These are phyloP conservation scores for Dimorphilus gyrociliatus DNA, from an alignment of 2,888 invertebrate species.

Conservation along the genomic window DNA sequence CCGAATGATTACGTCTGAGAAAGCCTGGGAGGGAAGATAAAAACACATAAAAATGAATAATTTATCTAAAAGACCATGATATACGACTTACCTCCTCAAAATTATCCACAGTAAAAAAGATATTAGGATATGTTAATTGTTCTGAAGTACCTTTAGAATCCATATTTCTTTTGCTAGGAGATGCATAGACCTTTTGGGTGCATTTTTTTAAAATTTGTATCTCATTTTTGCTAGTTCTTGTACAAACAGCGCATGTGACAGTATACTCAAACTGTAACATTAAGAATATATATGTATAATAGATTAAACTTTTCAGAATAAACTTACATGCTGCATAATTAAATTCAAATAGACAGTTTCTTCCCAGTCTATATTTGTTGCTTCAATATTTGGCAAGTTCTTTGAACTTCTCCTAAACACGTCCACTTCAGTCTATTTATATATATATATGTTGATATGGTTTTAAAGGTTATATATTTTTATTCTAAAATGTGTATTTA, in stretches of 20 bases:
- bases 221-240: conserved; percentile 89
- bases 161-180: conserved; percentile 89
- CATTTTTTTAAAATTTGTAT: conserved; percentile 81
- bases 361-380: conserved; percentile 94
- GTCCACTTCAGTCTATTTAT: conserved; percentile 47
- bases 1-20: conserved; percentile 86
- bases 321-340: conserved; percentile 65
- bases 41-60: background rate
- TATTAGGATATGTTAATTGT: conserved; percentile 95
- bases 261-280: conserved; percentile 68
- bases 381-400: conserved; percentile 74
- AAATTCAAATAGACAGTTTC: conserved; percentile 96
- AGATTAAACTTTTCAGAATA: conserved; percentile 1
- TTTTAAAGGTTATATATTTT: conserved; percentile 37
- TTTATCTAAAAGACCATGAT: background rate
- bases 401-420: conserved; percentile 93
- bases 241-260: conserved; percentile 89
- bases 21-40: conserved; percentile 56
- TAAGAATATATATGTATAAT: conserved; percentile 5
- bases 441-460: conserved; percentile 46
- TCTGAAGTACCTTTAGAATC: conserved; percentile 94
- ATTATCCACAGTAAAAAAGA: conserved; percentile 98
- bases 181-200: conserved; percentile 79
- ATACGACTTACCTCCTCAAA: conserved; percentile 68
- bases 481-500: conserved; percentile 19